Conservation (phyloP, 2,113 vertebrate species). For the Girardinichthys multiradiatus region DNA sequence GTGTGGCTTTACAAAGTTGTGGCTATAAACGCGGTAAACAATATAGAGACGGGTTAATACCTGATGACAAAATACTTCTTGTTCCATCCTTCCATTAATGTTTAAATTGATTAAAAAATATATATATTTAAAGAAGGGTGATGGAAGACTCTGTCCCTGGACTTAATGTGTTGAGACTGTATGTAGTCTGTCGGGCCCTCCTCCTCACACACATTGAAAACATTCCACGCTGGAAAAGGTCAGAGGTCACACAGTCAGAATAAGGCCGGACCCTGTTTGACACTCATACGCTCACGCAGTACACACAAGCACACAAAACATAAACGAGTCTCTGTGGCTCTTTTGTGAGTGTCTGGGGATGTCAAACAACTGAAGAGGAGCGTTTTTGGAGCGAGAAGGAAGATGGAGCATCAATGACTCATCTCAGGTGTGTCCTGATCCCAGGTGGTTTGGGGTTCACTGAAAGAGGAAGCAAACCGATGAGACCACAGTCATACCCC, state of each 20-base stretch:
- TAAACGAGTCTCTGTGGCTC: constrained; percentile 15
- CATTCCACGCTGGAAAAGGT: constrained; percentile 72
- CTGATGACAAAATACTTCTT: not conserved
- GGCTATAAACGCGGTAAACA: not conserved
- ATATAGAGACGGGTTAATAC: not conserved
- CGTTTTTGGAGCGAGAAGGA: constrained; percentile 7
- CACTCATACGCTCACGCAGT: constrained; percentile 14
- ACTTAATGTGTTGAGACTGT: constrained; percentile 5
- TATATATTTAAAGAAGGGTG: not conserved
- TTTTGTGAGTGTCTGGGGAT: constrained; percentile 15
- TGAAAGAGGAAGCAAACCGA: constrained; percentile 48
- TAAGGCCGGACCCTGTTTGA: constrained; percentile 44
- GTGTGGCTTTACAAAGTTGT: not conserved
- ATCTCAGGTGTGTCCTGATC: constrained; percentile 84
- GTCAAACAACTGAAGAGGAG: constrained; percentile 6
- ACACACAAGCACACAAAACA: constrained; percentile 8
- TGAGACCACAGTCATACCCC: not conserved
- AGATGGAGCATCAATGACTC: constrained; percentile 44
- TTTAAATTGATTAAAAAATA: not conserved
- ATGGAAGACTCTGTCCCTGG: constrained; percentile 29
- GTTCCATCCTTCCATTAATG: not conserved
- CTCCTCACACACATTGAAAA: constrained; percentile 70
- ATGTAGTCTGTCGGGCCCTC: constrained; percentile 35
- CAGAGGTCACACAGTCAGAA: constrained; percentile 61
- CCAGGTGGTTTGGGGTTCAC: constrained; percentile 81